Evolutionary conservation across 2,113 vertebrate genomes (phyloP).

Genomic region (Clarias gariepinus): DNA sequence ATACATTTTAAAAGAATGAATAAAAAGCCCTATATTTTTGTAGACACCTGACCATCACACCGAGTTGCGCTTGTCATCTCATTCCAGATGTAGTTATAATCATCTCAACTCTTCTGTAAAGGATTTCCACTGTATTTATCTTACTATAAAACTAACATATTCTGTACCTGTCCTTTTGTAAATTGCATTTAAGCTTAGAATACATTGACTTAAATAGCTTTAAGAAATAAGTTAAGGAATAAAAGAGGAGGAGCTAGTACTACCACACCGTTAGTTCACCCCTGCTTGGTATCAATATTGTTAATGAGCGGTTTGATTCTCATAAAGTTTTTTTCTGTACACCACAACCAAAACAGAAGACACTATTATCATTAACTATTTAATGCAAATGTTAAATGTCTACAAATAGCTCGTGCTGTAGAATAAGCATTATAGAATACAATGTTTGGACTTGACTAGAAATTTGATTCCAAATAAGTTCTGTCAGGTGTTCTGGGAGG

Average conservation of each 20-base stretch:
- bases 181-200: not conserved
- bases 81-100: not conserved
- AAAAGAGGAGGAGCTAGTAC: not conserved
- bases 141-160: not conserved
- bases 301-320: not conserved
- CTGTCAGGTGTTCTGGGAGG: not conserved
- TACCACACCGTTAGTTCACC: not conserved
- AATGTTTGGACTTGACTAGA: not conserved
- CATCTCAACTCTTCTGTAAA: not conserved
- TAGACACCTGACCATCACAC: not conserved
- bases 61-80: not conserved
- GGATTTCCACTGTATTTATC: not conserved
- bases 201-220: not conserved
- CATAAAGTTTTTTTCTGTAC: not conserved
- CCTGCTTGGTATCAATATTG: not conserved
- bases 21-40: not conserved
- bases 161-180: not conserved
- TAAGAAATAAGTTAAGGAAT: not conserved
- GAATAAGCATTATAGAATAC: not conserved
- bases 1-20: not conserved
- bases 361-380: not conserved
- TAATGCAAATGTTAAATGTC: not conserved
- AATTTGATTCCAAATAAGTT: not conserved
- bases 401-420: not conserved
- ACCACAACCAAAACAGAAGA: not conserved